These are phyloP conservation scores for Aplidium turbinatum DNA, from an alignment of 23 tunicate species.

Conservation along the genomic window DNA sequence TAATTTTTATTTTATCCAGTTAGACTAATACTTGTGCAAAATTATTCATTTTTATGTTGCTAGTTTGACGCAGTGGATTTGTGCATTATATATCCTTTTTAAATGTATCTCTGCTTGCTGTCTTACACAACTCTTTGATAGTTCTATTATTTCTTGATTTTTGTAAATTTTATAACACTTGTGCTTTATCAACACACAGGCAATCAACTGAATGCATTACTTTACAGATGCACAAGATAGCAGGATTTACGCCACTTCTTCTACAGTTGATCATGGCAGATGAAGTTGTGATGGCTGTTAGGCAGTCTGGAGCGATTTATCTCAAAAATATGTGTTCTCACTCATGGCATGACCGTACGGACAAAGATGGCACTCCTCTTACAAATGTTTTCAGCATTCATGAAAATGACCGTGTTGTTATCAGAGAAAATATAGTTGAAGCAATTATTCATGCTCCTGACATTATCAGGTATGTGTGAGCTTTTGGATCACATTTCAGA, in stretches of 20 bases:
- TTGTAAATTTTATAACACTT: no score
- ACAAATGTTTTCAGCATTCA: conserved; percentile 82
- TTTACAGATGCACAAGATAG: conserved; percentile 84
- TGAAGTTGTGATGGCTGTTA: conserved; percentile 72
- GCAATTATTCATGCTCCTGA: conserved; percentile 95
- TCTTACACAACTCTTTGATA: no score
- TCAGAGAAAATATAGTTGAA: conserved; percentile 93
- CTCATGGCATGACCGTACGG: conserved; percentile 71
- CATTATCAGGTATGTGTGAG: conserved; percentile 71
- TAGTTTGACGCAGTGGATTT: no score
- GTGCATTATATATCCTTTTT: no score
- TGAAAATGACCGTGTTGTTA: conserved; percentile 79
- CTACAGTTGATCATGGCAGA: conserved; percentile 87
- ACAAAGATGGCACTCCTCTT: conserved; percentile 56
- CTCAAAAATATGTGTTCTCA: conserved; percentile 83
- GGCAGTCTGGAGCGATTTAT: conserved; percentile 97
- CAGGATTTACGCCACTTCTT: conserved; percentile 84
- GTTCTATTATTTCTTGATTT: no score
- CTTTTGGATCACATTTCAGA: no score
- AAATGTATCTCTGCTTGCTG: no score
- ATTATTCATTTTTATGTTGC: no score
- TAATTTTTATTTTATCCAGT: no score
- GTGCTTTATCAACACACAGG: no score
- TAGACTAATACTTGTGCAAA: no score
- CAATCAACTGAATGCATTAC: no score